Base-by-base conservation (phyloP, 2,888 invertebrate species). In the Therioaphis trifolii region DNA sequence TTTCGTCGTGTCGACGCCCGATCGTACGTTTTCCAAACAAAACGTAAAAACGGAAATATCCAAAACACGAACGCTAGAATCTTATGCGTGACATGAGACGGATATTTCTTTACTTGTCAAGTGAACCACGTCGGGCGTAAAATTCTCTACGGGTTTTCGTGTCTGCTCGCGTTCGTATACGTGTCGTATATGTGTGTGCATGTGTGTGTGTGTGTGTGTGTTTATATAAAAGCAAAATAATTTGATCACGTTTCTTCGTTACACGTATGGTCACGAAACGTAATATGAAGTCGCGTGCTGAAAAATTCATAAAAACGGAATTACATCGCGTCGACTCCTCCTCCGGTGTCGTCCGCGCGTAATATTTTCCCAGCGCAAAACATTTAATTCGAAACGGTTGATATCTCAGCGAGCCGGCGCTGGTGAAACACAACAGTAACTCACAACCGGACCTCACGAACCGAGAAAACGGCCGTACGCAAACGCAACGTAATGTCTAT, bases 181-280 rank as follows among this genome's bases (percentile, higher is more conserved):
- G 35, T n/a, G 35, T 7, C 3, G 35, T 35, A 35, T 35, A 35
- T 35, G 35, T 35, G 3, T 11, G n/a, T 35, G 1, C 11, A 72
- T 5, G 12, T 3, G 29, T 18, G n/a, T 15, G 27, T 21, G 4
- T 18, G 14, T 4, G 18, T 52, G 18, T 15, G 15, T 27, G 9
- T n/a, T n/a, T 12, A 24, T 40, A n/a, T 14, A 49, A 27, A 52
- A 5, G 35, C 5, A 14, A 79, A 69, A 79, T 69, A 69, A 79
- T 79, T 79, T 55, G 78, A 69, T 79, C 78, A 69, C 78, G 78
- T 79, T 69, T 69, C 66, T 68, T 43, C 55, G 78, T 79, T 55
- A 79, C 68, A 27, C 69, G 78, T 79, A 43, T 69, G 68, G 55
- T 79, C 78, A n/a, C 69, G n/a, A 43, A 79, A 78, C 52, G 35